Base-by-base conservation (phyloP, 2,113 vertebrate species). In the Bubalus kerabau region DNA sequence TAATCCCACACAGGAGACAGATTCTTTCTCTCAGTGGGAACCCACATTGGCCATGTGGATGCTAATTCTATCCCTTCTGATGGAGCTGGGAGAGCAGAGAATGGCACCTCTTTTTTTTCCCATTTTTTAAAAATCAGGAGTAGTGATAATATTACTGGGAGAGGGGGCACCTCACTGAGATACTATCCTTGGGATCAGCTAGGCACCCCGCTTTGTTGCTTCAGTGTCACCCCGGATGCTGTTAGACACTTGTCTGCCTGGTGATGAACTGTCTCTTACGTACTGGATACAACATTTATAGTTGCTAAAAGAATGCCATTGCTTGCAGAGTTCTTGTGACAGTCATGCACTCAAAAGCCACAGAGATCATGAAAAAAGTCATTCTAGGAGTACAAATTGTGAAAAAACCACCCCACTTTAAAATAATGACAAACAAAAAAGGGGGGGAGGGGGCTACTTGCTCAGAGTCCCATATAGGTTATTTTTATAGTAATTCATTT, bases 401-500 rank as follows among this genome's bases (percentile, higher is more conserved):
- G 56, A 93, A 93, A 93, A 90, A 40, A 81, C 16, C 36, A 40
- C 40, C 10, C 50, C 15, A 14, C 4, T 32, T 21, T 89, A 94
- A 91, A 83, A 50, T 64, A n/a, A 89, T 90, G 80, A 86, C n/a
- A 14, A 60, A 84, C 46, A 83, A 64, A 21, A 56, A 78, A 48
- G 32, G 2, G 1, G 3, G 17, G 30, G 28, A 21, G 10, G 30
- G 8, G 2, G 2, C 93, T 87, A 86, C 32, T 62, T 91, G 40
- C 56, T 57, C 57, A 21, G 46, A 64, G 36, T 67, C 80, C 40
- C 59, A 46, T 5, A 30, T 36, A 87, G 84, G 59, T 71, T 86
- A 48, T 92, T 92, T 94, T 95, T 96, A n/a, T 92, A 94, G 64
- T 83, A 90, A 87, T 80, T 92, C 8, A 87, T 43, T 83, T 87